Conservation (phyloP, 2,113 vertebrate genomes). For the Epinephelus lanceolatus region DNA sequence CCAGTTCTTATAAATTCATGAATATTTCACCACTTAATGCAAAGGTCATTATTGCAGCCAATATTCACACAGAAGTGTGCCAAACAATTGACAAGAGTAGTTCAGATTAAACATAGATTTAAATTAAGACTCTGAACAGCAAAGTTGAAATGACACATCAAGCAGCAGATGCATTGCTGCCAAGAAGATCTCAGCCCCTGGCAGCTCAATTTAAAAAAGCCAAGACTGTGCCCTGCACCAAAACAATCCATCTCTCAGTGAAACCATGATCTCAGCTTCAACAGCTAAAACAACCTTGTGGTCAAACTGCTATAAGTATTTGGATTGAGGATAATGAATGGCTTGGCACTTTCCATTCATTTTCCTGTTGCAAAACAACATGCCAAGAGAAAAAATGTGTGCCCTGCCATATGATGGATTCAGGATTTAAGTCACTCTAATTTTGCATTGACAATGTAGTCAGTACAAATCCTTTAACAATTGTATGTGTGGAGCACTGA, state of each 20-base stretch:
- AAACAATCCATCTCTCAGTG: slow-evolving; percentile 34
- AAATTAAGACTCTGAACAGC: slow-evolving; percentile 4
- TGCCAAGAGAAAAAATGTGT: slow-evolving; percentile 36
- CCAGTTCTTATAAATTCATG: neutral
- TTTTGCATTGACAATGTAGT: slow-evolving; percentile 24
- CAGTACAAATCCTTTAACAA: slow-evolving; percentile 31
- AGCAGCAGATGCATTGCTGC: slow-evolving; percentile 21
- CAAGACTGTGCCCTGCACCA: slow-evolving; percentile 6
- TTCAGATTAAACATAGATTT: slow-evolving; percentile 9
- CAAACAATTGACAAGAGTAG: slow-evolving; percentile 1
- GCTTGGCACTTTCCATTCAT: slow-evolving; percentile 33
- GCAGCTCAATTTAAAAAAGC: slow-evolving; percentile 35
- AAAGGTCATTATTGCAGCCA: slow-evolving; percentile 23
- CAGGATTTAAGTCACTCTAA: slow-evolving; percentile 19
- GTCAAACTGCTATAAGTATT: slow-evolving; percentile 34
- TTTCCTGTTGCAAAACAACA: slow-evolving; percentile 4
- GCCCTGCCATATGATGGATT: slow-evolving; percentile 21
- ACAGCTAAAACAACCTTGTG: slow-evolving; percentile 39
- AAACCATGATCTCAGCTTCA: slow-evolving; percentile 34
- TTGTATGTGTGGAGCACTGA: neutral
- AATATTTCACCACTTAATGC: slow-evolving; percentile 20
- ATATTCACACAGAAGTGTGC: slow-evolving; percentile 11
- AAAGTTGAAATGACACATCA: slow-evolving; percentile 17
- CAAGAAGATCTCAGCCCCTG: slow-evolving; percentile 17
- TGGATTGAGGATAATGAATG: slow-evolving; percentile 11